Percentiles rank a stretch among this genome's conserved stretches.
These are phyloP conservation scores for Diaphora mendica DNA, from an alignment of 2,888 invertebrate species.

Conservation along the genomic window DNA sequence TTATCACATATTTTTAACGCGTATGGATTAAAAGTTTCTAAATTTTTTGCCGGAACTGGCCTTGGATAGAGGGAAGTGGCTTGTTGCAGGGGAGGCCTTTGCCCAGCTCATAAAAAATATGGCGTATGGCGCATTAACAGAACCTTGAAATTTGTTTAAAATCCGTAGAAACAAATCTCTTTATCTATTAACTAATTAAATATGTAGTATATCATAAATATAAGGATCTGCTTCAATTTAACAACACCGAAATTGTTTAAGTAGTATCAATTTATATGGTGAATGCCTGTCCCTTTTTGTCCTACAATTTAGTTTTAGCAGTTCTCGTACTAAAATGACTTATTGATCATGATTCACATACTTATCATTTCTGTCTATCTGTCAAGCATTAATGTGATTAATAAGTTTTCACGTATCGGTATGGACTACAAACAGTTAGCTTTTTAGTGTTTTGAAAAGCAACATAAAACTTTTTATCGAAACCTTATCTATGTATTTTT, in stretches of 20 bases:
- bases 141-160: no score
- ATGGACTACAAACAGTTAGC: conserved; percentile 29
- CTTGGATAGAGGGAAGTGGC: no score
- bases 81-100: no score
- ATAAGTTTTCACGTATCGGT: conserved; percentile 23
- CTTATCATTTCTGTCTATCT: no score
- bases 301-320: neutral
- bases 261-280: neutral
- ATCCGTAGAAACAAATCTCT: neutral
- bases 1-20: no score
- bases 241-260: neutral
- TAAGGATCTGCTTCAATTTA: neutral
- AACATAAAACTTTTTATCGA: conserved; percentile 30
- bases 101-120: no score
- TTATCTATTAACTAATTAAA: no score
- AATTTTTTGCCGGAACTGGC: no score
- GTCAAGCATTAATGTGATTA: conserved; percentile 30
- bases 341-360: conserved; percentile 3
- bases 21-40: no score
- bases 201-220: neutral
- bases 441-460: conserved; percentile 25
- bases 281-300: neutral
- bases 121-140: neutral
- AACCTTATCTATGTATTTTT: conserved; percentile 6
- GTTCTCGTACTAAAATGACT: neutral